Conservation (phyloP, 2,888 invertebrate genomes). For the Rhagium mordax region DNA sequence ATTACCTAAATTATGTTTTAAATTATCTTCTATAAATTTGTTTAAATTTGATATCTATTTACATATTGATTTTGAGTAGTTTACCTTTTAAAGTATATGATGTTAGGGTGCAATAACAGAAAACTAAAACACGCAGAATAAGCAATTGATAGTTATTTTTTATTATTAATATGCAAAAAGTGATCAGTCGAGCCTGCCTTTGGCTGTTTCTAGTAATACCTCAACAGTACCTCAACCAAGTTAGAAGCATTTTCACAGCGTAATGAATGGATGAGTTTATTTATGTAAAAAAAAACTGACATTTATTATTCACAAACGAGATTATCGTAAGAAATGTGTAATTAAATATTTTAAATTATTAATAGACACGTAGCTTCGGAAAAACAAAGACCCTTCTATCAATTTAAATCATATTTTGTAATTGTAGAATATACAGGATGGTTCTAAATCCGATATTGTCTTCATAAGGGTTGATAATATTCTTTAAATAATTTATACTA, state of each 20-base stretch:
- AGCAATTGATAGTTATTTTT: conserved; percentile 18
- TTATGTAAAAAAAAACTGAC: conserved; percentile 1
- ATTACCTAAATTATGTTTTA: no score
- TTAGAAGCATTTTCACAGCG: conserved; percentile 4
- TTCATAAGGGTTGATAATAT: no score
- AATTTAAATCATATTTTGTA: no score
- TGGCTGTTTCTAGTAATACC: conserved; percentile 64
- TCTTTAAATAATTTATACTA: no score
- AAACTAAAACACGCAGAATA: conserved; percentile 35
- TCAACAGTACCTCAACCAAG: conserved; percentile 44
- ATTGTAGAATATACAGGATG: no score
- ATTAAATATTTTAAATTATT: no score
- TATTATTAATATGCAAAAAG: conserved; percentile 16
- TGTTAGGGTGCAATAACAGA: conserved; percentile 22
- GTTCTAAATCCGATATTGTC: no score
- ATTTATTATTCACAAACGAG: not conserved
- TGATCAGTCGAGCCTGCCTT: conserved; percentile 66
- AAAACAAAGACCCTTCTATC: no score
- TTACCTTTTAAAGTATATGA: conserved; percentile 1
- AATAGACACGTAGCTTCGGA: no score
- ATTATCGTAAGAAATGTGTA: not conserved
- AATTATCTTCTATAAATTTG: no score
- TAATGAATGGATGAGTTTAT: conserved; percentile 1
- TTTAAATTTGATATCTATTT: conserved; percentile 5
- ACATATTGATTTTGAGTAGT: conserved; percentile 10